Conservation (phyloP, 2,113 vertebrate genomes). For the Rhinogobius similis region DNA sequence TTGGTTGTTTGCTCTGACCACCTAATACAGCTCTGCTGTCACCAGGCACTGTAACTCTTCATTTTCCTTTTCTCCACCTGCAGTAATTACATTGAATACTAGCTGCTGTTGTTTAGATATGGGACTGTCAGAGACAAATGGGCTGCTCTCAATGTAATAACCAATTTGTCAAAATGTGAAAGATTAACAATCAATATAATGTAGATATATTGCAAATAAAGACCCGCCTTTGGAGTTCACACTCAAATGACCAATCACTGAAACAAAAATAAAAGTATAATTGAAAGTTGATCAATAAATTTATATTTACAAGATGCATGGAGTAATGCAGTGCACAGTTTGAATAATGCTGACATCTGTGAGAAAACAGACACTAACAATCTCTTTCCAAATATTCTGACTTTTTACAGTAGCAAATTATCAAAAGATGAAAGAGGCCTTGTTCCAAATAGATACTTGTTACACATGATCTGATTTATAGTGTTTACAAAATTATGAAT, state of each 20-base stretch:
- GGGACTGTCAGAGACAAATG: background rate
- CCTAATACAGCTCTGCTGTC: background rate
- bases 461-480: background rate
- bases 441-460: background rate
- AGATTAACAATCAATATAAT: background rate
- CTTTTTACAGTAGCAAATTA: background rate
- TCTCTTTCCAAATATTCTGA: background rate
- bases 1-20: background rate
- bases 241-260: background rate
- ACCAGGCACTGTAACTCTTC: background rate
- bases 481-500: background rate
- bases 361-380: too few species aligned
- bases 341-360: too few species aligned
- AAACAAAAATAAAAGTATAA: background rate
- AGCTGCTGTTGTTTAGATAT: background rate
- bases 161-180: background rate
- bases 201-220: background rate
- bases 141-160: background rate
- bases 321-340: too few species aligned
- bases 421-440: background rate
- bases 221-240: background rate
- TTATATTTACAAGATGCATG: too few species aligned
- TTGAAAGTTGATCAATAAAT: background rate
- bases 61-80: constrained; percentile 5
- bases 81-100: background rate